phyloP scores from a whole-genome alignment of 2,113 vertebrate species.

The Neoarius graeffei region DNA sequence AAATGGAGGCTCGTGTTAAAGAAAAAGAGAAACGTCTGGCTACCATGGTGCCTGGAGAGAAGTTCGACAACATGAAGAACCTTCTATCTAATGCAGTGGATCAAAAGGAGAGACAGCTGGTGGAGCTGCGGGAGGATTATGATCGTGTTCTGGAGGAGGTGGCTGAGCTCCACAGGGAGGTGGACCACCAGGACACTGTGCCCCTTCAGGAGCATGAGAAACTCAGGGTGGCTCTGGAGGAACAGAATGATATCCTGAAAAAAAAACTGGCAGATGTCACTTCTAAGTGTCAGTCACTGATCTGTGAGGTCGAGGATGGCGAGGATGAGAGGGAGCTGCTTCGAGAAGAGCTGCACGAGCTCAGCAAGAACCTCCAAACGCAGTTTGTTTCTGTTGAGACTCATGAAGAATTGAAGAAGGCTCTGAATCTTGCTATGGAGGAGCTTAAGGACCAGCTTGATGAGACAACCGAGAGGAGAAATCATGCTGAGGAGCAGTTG shows the following conservation, averaged over 20 bases:
- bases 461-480: constrained; percentile 76
- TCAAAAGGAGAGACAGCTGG: constrained; percentile 81
- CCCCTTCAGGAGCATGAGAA: constrained; percentile 76
- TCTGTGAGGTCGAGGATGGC: constrained; percentile 77
- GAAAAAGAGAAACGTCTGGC: constrained; percentile 68
- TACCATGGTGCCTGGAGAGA: constrained; percentile 74
- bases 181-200: constrained; percentile 67
- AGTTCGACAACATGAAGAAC: constrained; percentile 89
- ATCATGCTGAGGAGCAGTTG: constrained; percentile 77
- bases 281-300: constrained; percentile 77
- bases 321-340: constrained; percentile 78
- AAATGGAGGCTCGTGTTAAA: constrained; percentile 77
- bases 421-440: constrained; percentile 71
- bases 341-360: constrained; percentile 79
- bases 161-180: constrained; percentile 74
- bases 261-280: constrained; percentile 78
- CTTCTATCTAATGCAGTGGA: constrained; percentile 78
- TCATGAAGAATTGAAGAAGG: constrained; percentile 80
- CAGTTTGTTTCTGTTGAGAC: constrained; percentile 79
- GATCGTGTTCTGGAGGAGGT: constrained; percentile 78
- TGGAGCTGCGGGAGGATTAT: constrained; percentile 77
- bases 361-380: constrained; percentile 78
- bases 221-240: constrained; percentile 74
- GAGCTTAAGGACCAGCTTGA: constrained; percentile 83
- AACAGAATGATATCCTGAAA: constrained; percentile 73